Base-by-base conservation (phyloP, 2,113 vertebrate species). In the Syngnathus scovelli region DNA sequence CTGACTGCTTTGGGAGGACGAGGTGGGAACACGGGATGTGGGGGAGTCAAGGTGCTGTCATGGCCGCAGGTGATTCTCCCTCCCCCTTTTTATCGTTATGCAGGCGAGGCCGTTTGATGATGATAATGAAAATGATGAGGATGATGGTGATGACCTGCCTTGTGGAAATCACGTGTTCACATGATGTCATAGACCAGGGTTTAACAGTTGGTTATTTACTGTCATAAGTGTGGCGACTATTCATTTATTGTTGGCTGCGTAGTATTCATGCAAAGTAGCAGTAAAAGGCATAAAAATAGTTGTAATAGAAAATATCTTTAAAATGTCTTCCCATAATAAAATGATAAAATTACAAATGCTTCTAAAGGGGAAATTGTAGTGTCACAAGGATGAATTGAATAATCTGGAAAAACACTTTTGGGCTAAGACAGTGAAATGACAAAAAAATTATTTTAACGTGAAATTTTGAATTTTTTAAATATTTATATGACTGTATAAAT, bases 31-130 rank as follows among this genome's bases (percentile, higher is more conserved):
- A 4, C 41, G 41, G 7, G 41, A 13, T 18, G n/a, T 10, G n/a
- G 19, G 7, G n/a, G 38, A 7, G 38, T 62, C 61, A 41, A 61
- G 38, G 59, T 61, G 59, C 59, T 41, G 59, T 61, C 59, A 61
- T 61, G 59, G 59, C 59, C 59, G 59, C 38, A 62, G 61, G 61
- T 62, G 61, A 44, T 62, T n/a, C 9, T 21, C 23, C 19, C 41
- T 8, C 58, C 36, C 36, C 18, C 11, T 54, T 54, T 56, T 56
- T 33, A 56, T 13, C 54, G 33, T 36, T 15, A 9, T 52, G 49
- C n/a, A 21, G 49, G 49, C 49, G 49, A 21, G 9, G 49, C 19
- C 19, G 21, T 52, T n/a, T 52, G 49, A 52, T 52, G 49, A 16
- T 7, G 27, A 58, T 33, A 7, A 33, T 58, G 27, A 36, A 2